Evolutionary conservation across 2,797 vertebrate genomes (phyloP).

Genomic region (Fistularia tabacaria): DNA sequence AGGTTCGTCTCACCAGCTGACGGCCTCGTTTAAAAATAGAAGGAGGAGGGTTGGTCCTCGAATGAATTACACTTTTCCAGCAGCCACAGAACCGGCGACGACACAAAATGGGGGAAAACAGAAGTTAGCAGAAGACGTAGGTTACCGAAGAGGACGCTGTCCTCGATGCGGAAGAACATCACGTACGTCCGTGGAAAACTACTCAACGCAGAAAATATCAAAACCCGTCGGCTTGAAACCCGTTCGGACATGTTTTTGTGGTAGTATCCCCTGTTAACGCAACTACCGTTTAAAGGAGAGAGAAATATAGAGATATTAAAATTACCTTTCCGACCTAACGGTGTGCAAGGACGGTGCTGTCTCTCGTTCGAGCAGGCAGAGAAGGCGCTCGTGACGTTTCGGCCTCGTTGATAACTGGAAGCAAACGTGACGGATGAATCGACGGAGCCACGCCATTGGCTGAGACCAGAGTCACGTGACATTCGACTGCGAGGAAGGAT

Average conservation of each 20-base stretch:
- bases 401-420: slow-evolving; percentile 50
- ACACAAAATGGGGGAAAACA: not conserved
- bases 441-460: slow-evolving; percentile 58
- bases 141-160: no score
- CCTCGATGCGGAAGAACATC: not conserved
- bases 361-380: slow-evolving; percentile 54
- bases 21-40: slow-evolving; percentile 70
- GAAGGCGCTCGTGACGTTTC: slow-evolving; percentile 56
- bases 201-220: no score
- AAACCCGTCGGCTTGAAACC: no score
- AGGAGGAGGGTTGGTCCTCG: no score
- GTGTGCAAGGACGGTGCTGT: slow-evolving; percentile 65
- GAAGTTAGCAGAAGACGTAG: no score
- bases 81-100: not conserved
- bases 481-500: slow-evolving; percentile 31
- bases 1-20: slow-evolving; percentile 63
- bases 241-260: no score
- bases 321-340: slow-evolving; percentile 68
- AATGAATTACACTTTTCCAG: no score
- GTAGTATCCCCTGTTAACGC: not conserved
- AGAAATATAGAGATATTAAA: not conserved
- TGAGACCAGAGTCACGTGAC: slow-evolving; percentile 41
- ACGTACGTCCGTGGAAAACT: not conserved
- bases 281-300: not conserved
- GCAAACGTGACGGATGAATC: slow-evolving; percentile 51